Conservation (phyloP, 2,113 vertebrate species). For the Myrmecobius fasciatus region DNA sequence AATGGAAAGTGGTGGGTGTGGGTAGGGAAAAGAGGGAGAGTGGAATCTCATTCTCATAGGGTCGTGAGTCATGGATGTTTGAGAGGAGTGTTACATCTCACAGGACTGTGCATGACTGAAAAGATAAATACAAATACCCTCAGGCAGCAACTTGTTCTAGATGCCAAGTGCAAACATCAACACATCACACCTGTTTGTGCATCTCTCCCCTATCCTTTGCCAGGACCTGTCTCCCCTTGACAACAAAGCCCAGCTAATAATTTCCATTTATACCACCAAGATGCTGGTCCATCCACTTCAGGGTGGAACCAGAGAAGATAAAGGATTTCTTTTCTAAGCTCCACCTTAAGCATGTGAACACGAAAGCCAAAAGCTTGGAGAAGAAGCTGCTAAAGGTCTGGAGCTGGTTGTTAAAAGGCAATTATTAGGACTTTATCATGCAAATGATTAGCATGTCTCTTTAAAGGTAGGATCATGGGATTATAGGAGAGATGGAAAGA, state of each 20-base stretch:
- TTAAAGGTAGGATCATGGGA: neutral
- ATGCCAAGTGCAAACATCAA: conserved; percentile 9
- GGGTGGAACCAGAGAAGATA: neutral
- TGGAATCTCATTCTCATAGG: conserved; percentile 42
- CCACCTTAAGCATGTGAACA: neutral
- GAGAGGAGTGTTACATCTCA: conserved; percentile 52
- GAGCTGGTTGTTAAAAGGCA: neutral
- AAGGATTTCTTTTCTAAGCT: conserved; percentile 28
- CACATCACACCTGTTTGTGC: conserved; percentile 23
- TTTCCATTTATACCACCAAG: conserved; percentile 14
- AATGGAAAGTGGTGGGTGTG: conserved; percentile 35
- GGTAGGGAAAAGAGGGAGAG: neutral
- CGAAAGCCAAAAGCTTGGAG: neutral
- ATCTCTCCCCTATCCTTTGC: conserved; percentile 8
- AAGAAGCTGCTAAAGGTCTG: neutral
- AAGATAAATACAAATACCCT: conserved; percentile 46
- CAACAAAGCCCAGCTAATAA: conserved; percentile 17
- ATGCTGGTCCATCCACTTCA: neutral
- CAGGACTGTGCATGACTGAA: conserved; percentile 3
- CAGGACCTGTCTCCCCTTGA: neutral
- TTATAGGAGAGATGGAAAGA: neutral
- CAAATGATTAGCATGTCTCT: neutral
- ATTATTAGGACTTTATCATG: neutral
- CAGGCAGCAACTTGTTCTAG: neutral
- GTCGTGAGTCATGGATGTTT: conserved; percentile 44